Percentiles rank a stretch among this genome's conserved stretches.
Conservation (phyloP, 2,888 invertebrate genomes). For the Metacarcinus magister region DNA sequence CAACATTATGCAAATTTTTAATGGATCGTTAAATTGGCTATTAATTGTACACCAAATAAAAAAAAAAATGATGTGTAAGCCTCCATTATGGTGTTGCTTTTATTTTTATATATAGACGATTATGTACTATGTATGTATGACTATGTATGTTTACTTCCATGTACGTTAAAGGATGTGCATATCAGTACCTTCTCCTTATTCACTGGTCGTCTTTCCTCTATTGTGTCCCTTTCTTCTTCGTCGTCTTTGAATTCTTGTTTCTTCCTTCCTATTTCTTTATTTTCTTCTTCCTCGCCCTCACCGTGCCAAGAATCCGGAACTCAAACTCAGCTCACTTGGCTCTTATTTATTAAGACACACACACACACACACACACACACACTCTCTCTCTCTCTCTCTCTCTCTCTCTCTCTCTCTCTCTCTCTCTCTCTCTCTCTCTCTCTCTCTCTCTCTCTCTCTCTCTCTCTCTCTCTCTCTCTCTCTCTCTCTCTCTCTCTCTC, state of each 20-base stretch:
- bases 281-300: neutral
- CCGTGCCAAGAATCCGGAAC: slow-evolving; percentile 14
- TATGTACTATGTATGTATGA: neutral
- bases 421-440: slow-evolving; percentile 49
- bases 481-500: slow-evolving; percentile 43
- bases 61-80: neutral
- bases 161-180: neutral
- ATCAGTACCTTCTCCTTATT: neutral
- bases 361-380: neutral
- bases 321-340: neutral
- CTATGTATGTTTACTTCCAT: neutral
- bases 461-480: slow-evolving; percentile 32
- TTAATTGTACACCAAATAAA: neutral
- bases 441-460: slow-evolving; percentile 46
- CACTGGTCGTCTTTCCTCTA: neutral
- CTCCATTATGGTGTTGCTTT: neutral
- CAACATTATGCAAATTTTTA: neutral
- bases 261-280: neutral
- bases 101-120: neutral
- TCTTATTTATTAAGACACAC: slow-evolving; percentile 8
- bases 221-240: neutral
- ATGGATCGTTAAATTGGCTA: neutral
- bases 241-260: neutral
- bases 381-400: slow-evolving; percentile 33
- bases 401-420: slow-evolving; percentile 61